A percentile compares a stretch with the other conserved stretches of the same genome.
Evolutionary conservation across 53 echinoderm and acorn worm species (phyloP).

Genomic region (Astropecten irregularis): DNA sequence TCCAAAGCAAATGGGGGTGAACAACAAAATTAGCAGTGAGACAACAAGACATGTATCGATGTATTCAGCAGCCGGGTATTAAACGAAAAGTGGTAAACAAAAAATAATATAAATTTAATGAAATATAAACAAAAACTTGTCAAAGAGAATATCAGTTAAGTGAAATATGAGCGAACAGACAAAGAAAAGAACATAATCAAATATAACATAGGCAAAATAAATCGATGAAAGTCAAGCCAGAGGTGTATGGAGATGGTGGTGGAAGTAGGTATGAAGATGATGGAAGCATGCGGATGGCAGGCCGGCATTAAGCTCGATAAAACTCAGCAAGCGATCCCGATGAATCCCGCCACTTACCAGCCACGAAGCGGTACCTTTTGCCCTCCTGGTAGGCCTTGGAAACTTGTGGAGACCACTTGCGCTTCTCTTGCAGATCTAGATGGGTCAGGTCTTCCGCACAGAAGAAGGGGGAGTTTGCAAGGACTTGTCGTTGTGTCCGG

Average conservation of each 20-base stretch:
- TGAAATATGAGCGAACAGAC: no score
- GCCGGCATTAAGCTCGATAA: neutral
- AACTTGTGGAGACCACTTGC: neutral
- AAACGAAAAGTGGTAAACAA: no score
- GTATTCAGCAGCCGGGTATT: no score
- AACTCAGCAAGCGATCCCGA: neutral
- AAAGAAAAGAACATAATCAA: neutral
- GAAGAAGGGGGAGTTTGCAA: neutral
- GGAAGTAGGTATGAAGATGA: no score
- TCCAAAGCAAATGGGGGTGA: no score
- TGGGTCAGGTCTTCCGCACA: conserved; percentile 18
- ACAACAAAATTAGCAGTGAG: no score
- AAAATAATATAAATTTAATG: no score
- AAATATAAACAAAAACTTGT: no score
- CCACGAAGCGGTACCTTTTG: neutral
- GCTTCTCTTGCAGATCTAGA: conserved; percentile 32
- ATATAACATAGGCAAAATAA: neutral
- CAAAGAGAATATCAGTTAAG: no score
- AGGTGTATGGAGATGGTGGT: neutral
- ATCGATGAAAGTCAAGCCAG: neutral
- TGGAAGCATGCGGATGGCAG: no score
- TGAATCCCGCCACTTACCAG: conserved; percentile 30
- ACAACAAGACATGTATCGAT: no score
- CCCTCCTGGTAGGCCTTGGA: neutral
- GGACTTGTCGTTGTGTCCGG: neutral